Evolutionary conservation across 1,140 invertebrate genomes (phyloP).

Genomic region (Listronotus oregonensis): DNA sequence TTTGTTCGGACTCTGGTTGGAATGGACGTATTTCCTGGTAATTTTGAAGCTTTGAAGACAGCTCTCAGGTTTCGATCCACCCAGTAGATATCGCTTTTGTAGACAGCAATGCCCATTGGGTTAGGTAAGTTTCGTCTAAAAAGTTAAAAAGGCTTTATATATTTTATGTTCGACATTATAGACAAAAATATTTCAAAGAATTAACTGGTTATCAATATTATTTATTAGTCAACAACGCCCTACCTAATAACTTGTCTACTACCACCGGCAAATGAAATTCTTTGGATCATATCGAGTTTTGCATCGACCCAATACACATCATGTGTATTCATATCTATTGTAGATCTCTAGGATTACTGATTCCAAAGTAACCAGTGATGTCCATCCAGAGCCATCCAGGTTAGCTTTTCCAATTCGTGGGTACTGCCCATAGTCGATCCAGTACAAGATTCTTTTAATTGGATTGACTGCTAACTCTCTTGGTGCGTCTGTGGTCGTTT

Average conservation of each 20-base stretch:
- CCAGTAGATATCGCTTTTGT: slow-evolving; percentile 89
- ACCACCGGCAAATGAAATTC: slow-evolving; percentile 79
- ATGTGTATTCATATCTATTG: slow-evolving; percentile 91
- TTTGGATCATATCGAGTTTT: slow-evolving; percentile 89
- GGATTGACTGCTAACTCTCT: slow-evolving; percentile 96
- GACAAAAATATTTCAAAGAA: too few species aligned
- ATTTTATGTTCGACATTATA: too few species aligned
- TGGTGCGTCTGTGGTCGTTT: slow-evolving; percentile 93
- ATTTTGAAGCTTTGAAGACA: slow-evolving; percentile 84
- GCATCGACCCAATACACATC: slow-evolving; percentile 98
- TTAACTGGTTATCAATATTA: too few species aligned
- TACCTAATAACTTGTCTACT: slow-evolving; percentile 75
- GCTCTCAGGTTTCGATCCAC: slow-evolving; percentile 91
- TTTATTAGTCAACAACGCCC: not conserved
- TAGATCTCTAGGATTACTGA: slow-evolving; percentile 91
- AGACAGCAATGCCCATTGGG: slow-evolving; percentile 91
- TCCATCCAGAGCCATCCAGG: slow-evolving; percentile 88
- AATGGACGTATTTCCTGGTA: slow-evolving; percentile 70
- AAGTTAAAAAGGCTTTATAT: too few species aligned
- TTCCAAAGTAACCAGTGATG: slow-evolving; percentile 85
- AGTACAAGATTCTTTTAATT: slow-evolving; percentile 89
- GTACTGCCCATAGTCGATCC: slow-evolving; percentile 98
- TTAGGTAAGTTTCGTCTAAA: slow-evolving; percentile 84
- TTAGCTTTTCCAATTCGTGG: slow-evolving; percentile 90
- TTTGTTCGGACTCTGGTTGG: slow-evolving; percentile 79